A percentile compares a stretch with the other conserved stretches of the same genome.
Evolutionary conservation across 2,888 invertebrate species (phyloP).

Genomic region (Ophion ventricosus): DNA sequence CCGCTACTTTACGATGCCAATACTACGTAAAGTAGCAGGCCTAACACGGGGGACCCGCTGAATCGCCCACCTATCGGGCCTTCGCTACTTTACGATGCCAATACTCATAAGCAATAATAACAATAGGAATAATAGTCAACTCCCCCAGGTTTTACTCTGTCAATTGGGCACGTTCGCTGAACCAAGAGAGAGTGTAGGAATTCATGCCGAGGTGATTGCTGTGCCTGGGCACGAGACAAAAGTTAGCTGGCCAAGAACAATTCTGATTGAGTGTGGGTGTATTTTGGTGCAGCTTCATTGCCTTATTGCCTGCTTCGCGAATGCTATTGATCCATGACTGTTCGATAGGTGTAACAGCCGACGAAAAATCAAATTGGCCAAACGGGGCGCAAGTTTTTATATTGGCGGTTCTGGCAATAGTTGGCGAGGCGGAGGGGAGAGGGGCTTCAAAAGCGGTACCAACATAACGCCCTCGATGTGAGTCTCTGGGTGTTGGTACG

Average conservation of each 20-base stretch:
- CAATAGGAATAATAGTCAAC: no score
- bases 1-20: no score
- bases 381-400: slow-evolving; percentile 10
- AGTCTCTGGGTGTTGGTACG: background rate
- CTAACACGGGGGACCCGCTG: no score
- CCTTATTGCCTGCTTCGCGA: slow-evolving; percentile 1
- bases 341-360: slow-evolving; percentile 13
- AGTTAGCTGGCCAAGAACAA: slow-evolving; percentile 26
- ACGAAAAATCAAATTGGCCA: slow-evolving; percentile 9
- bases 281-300: slow-evolving; percentile 22
- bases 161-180: slow-evolving; percentile 17
- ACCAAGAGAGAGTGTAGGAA: slow-evolving; percentile 1
- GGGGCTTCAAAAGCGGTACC: background rate
- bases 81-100: no score
- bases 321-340: slow-evolving; percentile 36
- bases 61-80: no score
- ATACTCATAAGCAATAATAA: no score
- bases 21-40: no score
- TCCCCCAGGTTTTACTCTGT: background rate
- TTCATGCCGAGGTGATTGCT: background rate
- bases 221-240: background rate
- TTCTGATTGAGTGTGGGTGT: slow-evolving; percentile 15
- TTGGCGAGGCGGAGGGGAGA: background rate
- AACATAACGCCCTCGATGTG: background rate
- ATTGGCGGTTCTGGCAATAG: background rate